These are phyloP conservation scores for Patella caerulea DNA, from an alignment of 2,888 invertebrate genomes.

Conservation along the genomic window DNA sequence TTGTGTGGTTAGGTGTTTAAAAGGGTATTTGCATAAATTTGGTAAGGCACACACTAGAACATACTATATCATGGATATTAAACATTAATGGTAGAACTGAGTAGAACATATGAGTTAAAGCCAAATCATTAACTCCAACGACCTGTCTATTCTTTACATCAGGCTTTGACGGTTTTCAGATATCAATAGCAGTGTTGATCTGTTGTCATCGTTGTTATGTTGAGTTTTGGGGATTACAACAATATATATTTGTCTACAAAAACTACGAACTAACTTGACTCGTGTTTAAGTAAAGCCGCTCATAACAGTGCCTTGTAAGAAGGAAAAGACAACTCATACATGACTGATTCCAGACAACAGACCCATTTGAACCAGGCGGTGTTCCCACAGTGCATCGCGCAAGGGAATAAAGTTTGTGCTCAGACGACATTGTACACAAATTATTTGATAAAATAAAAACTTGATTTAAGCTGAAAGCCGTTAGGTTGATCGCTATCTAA, in stretches of 20 bases:
- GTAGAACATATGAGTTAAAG: too few relatives aligned
- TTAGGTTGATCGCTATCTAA: constrained; percentile 5
- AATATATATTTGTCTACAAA: background rate
- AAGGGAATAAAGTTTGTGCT: background rate
- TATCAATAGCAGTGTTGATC: too few relatives aligned
- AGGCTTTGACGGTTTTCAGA: too few relatives aligned
- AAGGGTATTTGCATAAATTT: too few relatives aligned
- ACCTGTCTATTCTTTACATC: too few relatives aligned
- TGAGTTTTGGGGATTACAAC: too few relatives aligned
- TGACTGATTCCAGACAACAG: constrained; percentile 1
- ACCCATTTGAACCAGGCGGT: background rate
- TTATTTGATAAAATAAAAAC: constrained; percentile 1
- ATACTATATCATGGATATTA: too few relatives aligned
- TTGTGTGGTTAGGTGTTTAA: too few relatives aligned
- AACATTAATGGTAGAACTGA: too few relatives aligned
- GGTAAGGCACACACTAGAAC: too few relatives aligned
- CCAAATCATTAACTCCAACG: too few relatives aligned
- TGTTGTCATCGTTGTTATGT: too few relatives aligned
- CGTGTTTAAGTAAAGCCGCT: constrained; percentile 3
- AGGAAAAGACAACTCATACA: constrained; percentile 12
- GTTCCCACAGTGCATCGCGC: constrained; percentile 6
- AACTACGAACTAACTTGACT: constrained; percentile 7
- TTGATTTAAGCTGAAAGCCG: constrained; percentile 6
- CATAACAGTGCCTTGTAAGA: constrained; percentile 4
- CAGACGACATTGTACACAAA: constrained; percentile 9